Evolutionary conservation across 2,888 invertebrate genomes (phyloP).

Genomic region (Brenthis hecate): DNA sequence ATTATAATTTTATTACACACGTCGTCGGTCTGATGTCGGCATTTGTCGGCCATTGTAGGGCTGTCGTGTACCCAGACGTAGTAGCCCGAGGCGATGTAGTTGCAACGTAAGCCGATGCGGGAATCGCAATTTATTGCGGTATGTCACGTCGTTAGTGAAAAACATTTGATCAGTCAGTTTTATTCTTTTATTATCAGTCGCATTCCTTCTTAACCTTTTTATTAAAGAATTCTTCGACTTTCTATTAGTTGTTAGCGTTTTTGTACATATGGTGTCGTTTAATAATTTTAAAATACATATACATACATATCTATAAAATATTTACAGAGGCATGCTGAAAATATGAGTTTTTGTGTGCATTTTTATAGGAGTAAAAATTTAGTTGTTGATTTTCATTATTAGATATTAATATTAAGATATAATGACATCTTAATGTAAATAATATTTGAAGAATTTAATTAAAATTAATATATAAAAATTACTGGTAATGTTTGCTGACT

Average conservation of each 20-base stretch:
- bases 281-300: no score
- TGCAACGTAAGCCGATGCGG: conserved; percentile 23
- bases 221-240: background rate
- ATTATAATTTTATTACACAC: conserved; percentile 23
- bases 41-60: conserved; percentile 41
- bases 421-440: no score
- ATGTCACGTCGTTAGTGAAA: conserved; percentile 34
- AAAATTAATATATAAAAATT: background rate
- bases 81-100: conserved; percentile 27
- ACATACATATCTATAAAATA: no score
- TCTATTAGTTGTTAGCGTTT: background rate
- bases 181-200: conserved; percentile 17
- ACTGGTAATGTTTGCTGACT: no score
- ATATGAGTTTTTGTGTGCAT: no score
- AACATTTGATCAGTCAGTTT: conserved; percentile 25
- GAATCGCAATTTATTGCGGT: conserved; percentile 33
- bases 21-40: conserved; percentile 25
- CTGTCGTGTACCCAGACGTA: conserved; percentile 36
- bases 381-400: no score
- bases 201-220: conserved; percentile 6
- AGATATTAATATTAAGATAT: no score
- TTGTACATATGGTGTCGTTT: background rate
- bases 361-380: no score
- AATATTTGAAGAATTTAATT: no score
- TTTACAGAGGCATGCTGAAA: no score